Conservation (phyloP, 2,113 vertebrate genomes). For the Arvicanthis niloticus region DNA sequence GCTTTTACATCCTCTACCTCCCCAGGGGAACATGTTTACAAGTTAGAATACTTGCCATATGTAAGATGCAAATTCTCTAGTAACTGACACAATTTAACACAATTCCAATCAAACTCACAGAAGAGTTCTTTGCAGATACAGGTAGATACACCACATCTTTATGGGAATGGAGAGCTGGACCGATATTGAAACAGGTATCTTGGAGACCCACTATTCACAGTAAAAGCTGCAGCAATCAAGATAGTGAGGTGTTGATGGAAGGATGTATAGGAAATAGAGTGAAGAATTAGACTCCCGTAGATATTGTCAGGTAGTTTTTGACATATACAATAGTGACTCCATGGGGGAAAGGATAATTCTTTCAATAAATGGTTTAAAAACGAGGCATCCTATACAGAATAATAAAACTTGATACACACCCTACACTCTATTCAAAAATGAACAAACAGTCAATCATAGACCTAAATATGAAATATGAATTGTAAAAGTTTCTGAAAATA, state of each 20-base stretch:
- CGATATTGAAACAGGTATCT: background rate
- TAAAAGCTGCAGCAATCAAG: background rate
- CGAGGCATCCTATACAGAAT: background rate
- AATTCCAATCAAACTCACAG: background rate
- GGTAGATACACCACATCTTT: background rate
- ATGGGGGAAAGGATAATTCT: background rate
- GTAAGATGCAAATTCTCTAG: background rate
- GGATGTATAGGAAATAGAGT: background rate
- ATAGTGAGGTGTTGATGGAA: background rate
- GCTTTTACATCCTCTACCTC: background rate
- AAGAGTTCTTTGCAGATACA: background rate
- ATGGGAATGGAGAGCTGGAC: background rate
- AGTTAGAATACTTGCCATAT: background rate
- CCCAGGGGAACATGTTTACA: background rate
- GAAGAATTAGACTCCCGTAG: background rate
- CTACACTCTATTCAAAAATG: background rate
- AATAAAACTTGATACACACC: background rate
- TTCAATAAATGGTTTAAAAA: background rate
- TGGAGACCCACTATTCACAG: background rate
- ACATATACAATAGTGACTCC: background rate
- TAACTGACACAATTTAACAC: background rate
- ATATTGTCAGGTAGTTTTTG: background rate
- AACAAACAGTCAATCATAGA: slow-evolving; percentile 5
- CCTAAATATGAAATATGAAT: background rate
- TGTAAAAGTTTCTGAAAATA: slow-evolving; percentile 8